Base-by-base conservation (phyloP, 1,140 invertebrate genomes). In the Hirudo medicinalis region DNA sequence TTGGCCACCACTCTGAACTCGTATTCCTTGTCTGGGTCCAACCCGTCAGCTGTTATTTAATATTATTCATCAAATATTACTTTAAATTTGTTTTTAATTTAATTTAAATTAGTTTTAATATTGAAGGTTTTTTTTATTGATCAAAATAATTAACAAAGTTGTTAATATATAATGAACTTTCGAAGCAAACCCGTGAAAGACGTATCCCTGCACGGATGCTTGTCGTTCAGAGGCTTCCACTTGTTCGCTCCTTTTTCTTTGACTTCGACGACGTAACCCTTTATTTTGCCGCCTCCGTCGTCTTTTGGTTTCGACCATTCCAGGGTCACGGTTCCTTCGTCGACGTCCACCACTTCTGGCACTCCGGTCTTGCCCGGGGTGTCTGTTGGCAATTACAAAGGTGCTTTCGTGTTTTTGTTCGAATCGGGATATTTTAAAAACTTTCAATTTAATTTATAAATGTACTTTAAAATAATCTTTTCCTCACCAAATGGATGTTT, bases 1-100 rank as follows among this genome's bases (percentile, higher is more conserved):
- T 94, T 87, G n/a, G 94, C 95, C 19, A 89, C 88, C 0, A 99
- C 90, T 75, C 95, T 87, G 82, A 98, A 99, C 82, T 99, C 93
- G 80, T 98, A 99, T 78, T 94, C 90, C 80, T 94, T 92, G 53
- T 91, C 92, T 82, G 97, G 93, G 11, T 87, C 89, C 20, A 99
- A 81, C 75, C 91, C 89, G 78, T 91, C 89, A 0, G 95, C 92
- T n/a, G 89, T 91, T 81, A n/a, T n/a, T n/a, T n/a, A n/a, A n/a
- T n/a, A n/a, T 91, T 49, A 9, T n/a, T 63, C 2, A 63, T 63
- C 6, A 22, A 63, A 25, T 63, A 19, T 19, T 11, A 63, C 17
- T 25, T 63, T 25, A 63, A 63, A 22, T 25, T 3, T 57, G 5
- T n/a, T 57, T 57, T 25, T n/a, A n/a, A n/a, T n/a, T n/a, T n/a